Percentiles rank a stretch among this genome's conserved stretches.
Evolutionary conservation across 2,888 invertebrate species (phyloP).

Genomic region (Drosophila kambysellisi): DNA sequence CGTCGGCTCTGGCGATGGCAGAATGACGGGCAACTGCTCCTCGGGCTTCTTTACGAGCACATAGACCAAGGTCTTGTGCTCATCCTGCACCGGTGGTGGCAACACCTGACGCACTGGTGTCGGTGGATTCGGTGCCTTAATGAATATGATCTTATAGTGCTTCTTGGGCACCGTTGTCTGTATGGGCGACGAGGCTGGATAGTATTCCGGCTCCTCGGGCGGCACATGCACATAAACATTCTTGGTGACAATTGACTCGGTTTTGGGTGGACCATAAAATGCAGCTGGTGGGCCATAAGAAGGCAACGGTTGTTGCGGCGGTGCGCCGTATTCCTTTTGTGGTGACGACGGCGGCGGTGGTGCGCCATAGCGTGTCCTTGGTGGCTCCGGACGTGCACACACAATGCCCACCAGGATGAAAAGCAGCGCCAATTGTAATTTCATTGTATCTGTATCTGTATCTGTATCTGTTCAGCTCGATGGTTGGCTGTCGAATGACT

Average conservation of each 20-base stretch:
- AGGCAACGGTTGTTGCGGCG: conserved; percentile 79
- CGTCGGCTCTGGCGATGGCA: conserved; percentile 93
- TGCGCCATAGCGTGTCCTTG: conserved; percentile 82
- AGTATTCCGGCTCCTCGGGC: conserved; percentile 86
- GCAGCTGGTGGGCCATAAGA: conserved; percentile 75
- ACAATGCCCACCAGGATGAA: conserved; percentile 84
- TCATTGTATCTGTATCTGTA: conserved; percentile 40
- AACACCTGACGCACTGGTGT: conserved; percentile 86
- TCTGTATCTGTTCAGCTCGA: conserved; percentile 28
- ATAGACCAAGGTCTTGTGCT: conserved; percentile 95
- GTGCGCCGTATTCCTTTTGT: conserved; percentile 83
- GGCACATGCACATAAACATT: conserved; percentile 87
- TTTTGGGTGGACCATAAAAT: conserved; percentile 1
- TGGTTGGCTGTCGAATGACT: conserved; percentile 68
- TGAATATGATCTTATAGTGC: conserved; percentile 87
- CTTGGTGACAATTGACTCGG: conserved; percentile 83
- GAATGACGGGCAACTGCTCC: conserved; percentile 91
- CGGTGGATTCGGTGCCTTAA: conserved; percentile 86
- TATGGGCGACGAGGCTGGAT: conserved; percentile 84
- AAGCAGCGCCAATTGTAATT: conserved; percentile 54
- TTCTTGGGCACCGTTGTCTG: conserved; percentile 86
- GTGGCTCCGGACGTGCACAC: conserved; percentile 85
- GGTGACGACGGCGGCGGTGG: conserved; percentile 78
- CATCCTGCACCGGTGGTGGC: conserved; percentile 91
- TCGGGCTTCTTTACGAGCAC: conserved; percentile 95